Evolutionary conservation across 2,113 vertebrate species (phyloP), one percentile per base, ranked within the genome.

Genomic region (Crotalus horridus): DNA sequence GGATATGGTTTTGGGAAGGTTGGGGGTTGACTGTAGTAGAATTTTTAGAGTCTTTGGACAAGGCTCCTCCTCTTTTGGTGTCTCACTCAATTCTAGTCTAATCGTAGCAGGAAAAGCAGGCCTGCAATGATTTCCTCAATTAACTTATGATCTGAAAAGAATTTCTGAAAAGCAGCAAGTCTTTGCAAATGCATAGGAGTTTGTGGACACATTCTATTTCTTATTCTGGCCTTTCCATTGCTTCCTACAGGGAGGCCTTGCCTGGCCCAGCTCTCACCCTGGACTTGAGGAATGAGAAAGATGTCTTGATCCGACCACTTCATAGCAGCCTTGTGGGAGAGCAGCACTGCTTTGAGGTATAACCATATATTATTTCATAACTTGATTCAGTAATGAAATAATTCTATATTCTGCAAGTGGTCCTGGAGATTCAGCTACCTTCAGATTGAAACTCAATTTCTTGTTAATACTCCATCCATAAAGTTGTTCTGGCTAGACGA

Each of bases 341-440:
- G 94, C 98, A 97, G 85, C 98, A 98, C 91, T 99, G 99, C 97
- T 99, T 99, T 95, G 99, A 99, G 98, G 99, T 99, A 96, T 56
- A 90, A 12, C 39, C 2, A 48, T 24, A 39, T 23, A 87, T 89
- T 11, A 20, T 33, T 2, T 81, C 21, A 3, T 29, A 48, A 69
- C 24, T 29, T 48, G 10, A 29, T 61, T 12, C 20, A 85, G 39
- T 11, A 7, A 59, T 2, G 7, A 48, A 17, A 54, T 8, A 81
- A 33, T 85, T 54, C 64, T 91, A 20, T 12, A 24, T 89, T 33
- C 87, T n/a, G 24, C 20, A 48, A 29, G 17, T 21, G 6, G 23
- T 33, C 26, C 26, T 48, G 61, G 29, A 61, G 1, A 15, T 29
- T 81, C 61, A 88, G 21, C 24, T 23, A 6, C 3, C 64, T 46